phyloP scores from a whole-genome alignment of 2,113 vertebrate genomes.

The Grus americana region DNA sequence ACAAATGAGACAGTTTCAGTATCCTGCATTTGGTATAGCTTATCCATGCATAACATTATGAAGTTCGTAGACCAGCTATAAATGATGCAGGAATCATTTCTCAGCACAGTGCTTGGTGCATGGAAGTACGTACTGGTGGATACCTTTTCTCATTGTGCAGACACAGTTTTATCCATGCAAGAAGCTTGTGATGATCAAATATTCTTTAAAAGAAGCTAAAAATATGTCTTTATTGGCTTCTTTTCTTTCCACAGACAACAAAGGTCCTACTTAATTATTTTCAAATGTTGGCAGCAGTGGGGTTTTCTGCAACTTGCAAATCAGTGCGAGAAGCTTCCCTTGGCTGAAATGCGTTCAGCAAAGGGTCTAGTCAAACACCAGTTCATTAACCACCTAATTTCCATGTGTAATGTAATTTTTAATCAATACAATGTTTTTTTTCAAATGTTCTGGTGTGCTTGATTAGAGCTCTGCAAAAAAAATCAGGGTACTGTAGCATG shows the following conservation, averaged over 20 bases:
- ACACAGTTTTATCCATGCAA: not conserved
- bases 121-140: not conserved
- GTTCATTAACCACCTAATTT: not conserved
- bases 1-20: not conserved
- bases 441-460: not conserved
- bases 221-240: not conserved
- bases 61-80: not conserved
- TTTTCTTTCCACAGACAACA: not conserved
- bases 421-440: not conserved
- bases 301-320: conserved; percentile 23
- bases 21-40: not conserved
- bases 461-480: not conserved
- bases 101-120: not conserved
- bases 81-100: not conserved
- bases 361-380: not conserved
- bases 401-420: not conserved
- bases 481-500: not conserved
- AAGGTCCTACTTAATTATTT: conserved; percentile 2
- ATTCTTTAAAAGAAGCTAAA: not conserved
- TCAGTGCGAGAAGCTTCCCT: not conserved
- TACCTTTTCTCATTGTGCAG: not conserved
- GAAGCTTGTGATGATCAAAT: not conserved
- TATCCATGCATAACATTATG: not conserved
- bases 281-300: not conserved
- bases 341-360: not conserved